Evolutionary conservation across 1,140 invertebrate species (phyloP), one percentile per base, ranked within the genome.

Genomic region (Habropoda laboriosa): DNA sequence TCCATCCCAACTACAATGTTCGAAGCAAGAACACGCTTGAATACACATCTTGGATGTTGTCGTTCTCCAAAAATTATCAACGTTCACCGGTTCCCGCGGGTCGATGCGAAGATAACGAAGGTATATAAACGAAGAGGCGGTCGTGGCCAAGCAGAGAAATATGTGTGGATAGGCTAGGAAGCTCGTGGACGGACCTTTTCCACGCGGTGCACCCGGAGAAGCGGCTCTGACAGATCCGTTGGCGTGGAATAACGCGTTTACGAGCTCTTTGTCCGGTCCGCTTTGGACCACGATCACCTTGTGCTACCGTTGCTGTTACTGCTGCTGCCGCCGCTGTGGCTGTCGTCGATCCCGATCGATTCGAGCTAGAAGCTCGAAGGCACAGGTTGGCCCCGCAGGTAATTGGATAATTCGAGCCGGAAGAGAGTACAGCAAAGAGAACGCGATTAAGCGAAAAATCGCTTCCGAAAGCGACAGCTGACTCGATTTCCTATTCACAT

Each of bases 171-270:
- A 80, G 30, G 60, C 45, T 13, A 60, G 21, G 78, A 73, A 78
- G 51, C 38, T 53, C 75, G 78, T 74, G 82, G 85, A 86, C 87
- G 88, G 83, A 81, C 88, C 89, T 91, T 91, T 90, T 89, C 89
- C 89, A 86, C 86, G 86, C 76, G 81, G 86, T 88, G 89, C 87
- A 87, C 87, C 82, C 89, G 89, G 86, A 90, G 89, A 91, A 91
- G 88, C 90, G 89, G 91, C 90, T 90, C 92, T 92, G 92, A 93
- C 92, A 91, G 90, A 92, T 92, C 87, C 91, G 90, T 93, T 93
- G 92, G 92, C 92, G 92, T 86, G 92, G 92, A 93, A 93, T 93
- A 93, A 93, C 92, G 88, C 92, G 90, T 93, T 93, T 93, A 93
- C 90, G 89, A 90, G 89, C 90, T 92, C 92, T 93, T 93, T 93